Conservation (phyloP, 2,113 vertebrate species). For the Malurus alboscapulatus region DNA sequence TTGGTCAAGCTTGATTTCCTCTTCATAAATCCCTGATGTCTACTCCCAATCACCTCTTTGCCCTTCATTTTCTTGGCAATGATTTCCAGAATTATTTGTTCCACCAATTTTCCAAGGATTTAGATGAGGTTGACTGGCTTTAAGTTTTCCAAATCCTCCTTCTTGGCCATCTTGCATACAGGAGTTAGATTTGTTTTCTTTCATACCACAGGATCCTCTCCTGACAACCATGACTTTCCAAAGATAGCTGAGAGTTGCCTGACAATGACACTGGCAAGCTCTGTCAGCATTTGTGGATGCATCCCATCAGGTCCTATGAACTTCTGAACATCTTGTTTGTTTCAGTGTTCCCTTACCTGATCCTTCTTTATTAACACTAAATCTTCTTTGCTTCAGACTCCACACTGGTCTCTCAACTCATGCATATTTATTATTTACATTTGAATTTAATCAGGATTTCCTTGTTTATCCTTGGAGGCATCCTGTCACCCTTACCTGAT, state of each 20-base stretch:
- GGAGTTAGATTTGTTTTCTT: not conserved
- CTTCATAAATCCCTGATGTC: not conserved
- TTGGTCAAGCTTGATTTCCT: not conserved
- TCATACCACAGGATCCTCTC: not conserved
- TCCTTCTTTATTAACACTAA: not conserved
- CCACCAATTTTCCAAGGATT: not conserved
- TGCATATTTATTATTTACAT: not conserved
- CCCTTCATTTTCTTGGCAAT: not conserved
- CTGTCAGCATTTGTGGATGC: not conserved
- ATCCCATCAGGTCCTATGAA: not conserved
- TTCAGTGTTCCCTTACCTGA: not conserved
- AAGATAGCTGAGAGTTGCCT: not conserved
- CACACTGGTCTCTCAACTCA: not conserved
- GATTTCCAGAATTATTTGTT: not conserved
- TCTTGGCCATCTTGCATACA: not conserved
- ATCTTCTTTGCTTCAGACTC: not conserved
- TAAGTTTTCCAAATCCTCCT: not conserved
- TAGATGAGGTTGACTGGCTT: not conserved
- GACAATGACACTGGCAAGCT: not conserved
- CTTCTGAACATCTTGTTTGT: accelerated
- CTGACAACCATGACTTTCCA: not conserved
- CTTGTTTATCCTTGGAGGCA: not conserved
- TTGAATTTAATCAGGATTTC: not conserved
- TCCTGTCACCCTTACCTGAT: not conserved
- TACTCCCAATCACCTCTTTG: not conserved